phyloP scores from a whole-genome alignment of 2,797 vertebrate species.

The Aldrovandia affinis region DNA sequence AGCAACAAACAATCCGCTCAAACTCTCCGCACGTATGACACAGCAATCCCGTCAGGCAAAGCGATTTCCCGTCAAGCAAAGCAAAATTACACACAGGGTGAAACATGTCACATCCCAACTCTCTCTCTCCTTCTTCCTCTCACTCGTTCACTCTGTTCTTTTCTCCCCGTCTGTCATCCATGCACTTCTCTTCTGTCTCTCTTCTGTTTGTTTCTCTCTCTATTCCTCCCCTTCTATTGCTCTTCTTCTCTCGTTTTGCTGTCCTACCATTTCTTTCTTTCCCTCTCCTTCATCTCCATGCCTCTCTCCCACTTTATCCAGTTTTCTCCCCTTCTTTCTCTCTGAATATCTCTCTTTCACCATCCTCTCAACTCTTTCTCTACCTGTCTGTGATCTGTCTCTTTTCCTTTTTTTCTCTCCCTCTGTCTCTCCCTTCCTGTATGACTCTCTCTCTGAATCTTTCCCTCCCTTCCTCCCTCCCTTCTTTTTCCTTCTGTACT shows the following conservation, averaged over 20 bases:
- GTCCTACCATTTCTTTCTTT: too few species aligned
- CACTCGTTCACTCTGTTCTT: not conserved
- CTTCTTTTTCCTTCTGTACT: not conserved
- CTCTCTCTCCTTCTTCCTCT: not conserved
- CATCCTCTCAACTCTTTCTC: too few species aligned
- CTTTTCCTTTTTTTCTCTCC: not conserved
- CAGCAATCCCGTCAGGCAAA: too few species aligned
- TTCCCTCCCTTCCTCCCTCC: not conserved
- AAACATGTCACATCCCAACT: too few species aligned
- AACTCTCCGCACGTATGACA: too few species aligned
- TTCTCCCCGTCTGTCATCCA: not conserved
- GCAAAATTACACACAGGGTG: too few species aligned
- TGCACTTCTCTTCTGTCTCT: not conserved
- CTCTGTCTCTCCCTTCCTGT: not conserved
- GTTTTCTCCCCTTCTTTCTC: not conserved
- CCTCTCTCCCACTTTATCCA: not conserved
- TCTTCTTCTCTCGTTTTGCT: too few species aligned
- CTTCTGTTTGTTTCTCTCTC: not conserved
- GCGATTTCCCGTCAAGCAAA: too few species aligned
- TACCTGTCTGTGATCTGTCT: not conserved
- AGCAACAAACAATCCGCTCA: too few species aligned
- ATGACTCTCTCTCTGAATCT: not conserved
- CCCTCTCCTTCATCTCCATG: too few species aligned
- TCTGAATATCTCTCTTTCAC: not conserved
- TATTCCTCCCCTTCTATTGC: not conserved